These are phyloP conservation scores for Andrena dorsata DNA, from an alignment of 2,888 invertebrate genomes.

Conservation along the genomic window DNA sequence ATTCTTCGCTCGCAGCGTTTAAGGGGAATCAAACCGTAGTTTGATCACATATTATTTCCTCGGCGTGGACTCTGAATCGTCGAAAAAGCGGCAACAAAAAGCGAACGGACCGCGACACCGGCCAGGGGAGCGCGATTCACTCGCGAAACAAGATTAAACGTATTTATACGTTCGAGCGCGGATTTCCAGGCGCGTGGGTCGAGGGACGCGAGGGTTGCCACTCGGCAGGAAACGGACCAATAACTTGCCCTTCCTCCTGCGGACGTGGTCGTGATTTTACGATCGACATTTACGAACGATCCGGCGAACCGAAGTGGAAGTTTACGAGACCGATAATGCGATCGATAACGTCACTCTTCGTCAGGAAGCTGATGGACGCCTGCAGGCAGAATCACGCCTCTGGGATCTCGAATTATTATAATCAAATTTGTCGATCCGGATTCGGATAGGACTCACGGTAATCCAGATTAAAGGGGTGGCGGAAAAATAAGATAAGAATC, in stretches of 20 bases:
- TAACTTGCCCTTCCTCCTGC: conserved; percentile 54
- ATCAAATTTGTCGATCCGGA: conserved; percentile 66
- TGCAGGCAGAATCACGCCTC: conserved; percentile 34
- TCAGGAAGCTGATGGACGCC: conserved; percentile 64
- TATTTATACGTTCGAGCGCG: conserved; percentile 67
- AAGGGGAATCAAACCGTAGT: conserved; percentile 13
- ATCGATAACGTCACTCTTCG: conserved; percentile 72
- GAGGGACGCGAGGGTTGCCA: conserved; percentile 18
- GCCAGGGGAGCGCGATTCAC: conserved; percentile 40
- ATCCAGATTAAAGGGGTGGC: conserved; percentile 28
- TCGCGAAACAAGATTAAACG: conserved; percentile 72
- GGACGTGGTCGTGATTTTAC: conserved; percentile 64
- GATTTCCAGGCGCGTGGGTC: conserved; percentile 27
- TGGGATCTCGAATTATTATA: conserved; percentile 55
- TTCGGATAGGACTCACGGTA: conserved; percentile 43
- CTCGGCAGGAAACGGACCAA: conserved; percentile 67
- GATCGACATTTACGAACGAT: conserved; percentile 71
- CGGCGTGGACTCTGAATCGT: not conserved
- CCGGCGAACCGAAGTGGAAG: conserved; percentile 63
- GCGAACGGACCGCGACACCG: conserved; percentile 30
- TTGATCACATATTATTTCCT: conserved; percentile 30
- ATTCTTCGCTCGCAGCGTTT: conserved; percentile 8
- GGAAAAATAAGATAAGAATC: conserved; percentile 12
- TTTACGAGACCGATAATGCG: conserved; percentile 73
- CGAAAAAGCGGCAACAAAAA: conserved; percentile 11